Base-by-base conservation (phyloP, 2,888 invertebrate species). In the Hemicrepidius hirtus region DNA sequence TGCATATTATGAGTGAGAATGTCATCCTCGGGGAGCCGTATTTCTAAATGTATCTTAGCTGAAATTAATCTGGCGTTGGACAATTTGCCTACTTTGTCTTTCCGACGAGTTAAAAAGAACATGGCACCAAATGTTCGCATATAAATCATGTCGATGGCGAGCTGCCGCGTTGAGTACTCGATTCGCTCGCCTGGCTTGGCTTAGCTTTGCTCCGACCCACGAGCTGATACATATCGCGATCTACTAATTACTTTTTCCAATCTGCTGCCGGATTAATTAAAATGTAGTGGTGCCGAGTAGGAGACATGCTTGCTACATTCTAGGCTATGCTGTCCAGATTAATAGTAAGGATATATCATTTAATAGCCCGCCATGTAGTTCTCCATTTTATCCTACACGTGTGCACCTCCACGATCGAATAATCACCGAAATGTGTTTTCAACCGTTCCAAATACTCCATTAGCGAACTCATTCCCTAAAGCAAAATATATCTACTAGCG, bases 181-280 rank as follows among this genome's bases (percentile, higher is more conserved):
- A 57, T 64, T 62, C 70, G 53, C 53, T 62, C 64, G 63, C 70
- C 40, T 44, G 41, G 32, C 70, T 63, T 57, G 70, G 62, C 70
- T 70, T 62, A 64, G 46, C 46, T 68, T 41, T 62, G 37, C 55
- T 65, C 65, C 66, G 68, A 69, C 71, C 75, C 76, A 72, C 71
- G 71, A 75, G 68, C 76, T 75, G 80, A 80, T 80, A 80, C 80
- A 80, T 80, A 80, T 80, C 80, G 78, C 77, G 81, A 80, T 80
- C 80, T 79, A 79, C 80, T 82, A 82, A 82, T 82, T 82, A 82
- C 82, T 82, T 82, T 82, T 82, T 82, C 81, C 81, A 82, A 82
- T 81, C 81, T 82, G 81, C 78, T 77, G 77, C 77, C 73, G 80
- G 79, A 82, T 81, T 82, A 82, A 82, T 82, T 82, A 82, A 82